Base-by-base conservation (phyloP, 2,113 vertebrate genomes). In the Larimichthys polyactis region DNA sequence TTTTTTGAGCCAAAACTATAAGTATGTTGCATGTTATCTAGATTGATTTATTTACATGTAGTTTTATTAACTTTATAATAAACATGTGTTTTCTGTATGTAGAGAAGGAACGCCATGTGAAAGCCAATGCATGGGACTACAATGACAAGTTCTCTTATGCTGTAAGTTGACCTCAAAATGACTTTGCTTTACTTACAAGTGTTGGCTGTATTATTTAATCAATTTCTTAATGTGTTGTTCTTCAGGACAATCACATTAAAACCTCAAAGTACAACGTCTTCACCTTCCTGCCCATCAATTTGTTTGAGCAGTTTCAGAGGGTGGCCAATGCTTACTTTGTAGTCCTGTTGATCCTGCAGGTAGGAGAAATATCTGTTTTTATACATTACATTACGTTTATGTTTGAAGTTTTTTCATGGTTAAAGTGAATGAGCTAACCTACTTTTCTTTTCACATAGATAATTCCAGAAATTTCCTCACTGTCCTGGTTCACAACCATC, bases 401-500 rank as follows among this genome's bases (percentile, higher is more conserved):
- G 6, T 46, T 46, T 22, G 2, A 10, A 12, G 44, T 44, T 11
- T 46, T 2, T 49, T 73, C 24, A 11, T 27, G 43, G 40, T 54
- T 5, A 71, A 75, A 66, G 15, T 15, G 32, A 60, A n/a, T 16
- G 1, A 20, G 20, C 12, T 79, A 51, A 78, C 4, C 0, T 24
- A 16, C 12, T 51, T 84, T 44, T 85, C 11, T 87, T 27, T 71
- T 11, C 46, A 19, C 78, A 43, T 87, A 99, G 97, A 79, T 98
- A 93, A 98, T 98, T 88, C 97, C 97, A 0, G 96, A 96, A 92
- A 97, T 99, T 82, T 99, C 97, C 2, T 98, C 97, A 0, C 93
- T 99, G 49, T 97, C 97, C 79, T 98, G 97, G 97, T 99, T 98
- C 96, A 99, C 97, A 90, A 99, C 97, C 93, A 97, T 98, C 0